Evolutionary conservation across 2,113 vertebrate genomes (phyloP).

Genomic region (Protobothrops flavoviridis): DNA sequence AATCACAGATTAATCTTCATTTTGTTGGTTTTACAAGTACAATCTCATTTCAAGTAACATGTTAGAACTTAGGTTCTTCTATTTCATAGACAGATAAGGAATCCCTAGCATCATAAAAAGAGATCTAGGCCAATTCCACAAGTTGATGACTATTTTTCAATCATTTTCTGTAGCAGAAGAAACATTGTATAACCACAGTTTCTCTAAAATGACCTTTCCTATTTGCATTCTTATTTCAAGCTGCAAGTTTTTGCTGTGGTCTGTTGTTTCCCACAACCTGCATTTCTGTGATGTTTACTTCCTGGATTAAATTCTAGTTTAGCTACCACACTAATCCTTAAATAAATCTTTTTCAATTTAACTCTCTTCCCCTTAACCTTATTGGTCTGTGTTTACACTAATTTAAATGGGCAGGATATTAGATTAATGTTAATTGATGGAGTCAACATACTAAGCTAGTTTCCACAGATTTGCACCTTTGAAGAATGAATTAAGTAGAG

Average conservation of each 20-base stretch:
- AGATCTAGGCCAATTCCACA: not conserved
- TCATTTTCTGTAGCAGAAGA: conserved; percentile 51
- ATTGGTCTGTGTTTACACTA: conserved; percentile 66
- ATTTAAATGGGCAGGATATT: conserved; percentile 73
- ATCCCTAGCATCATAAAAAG: not conserved
- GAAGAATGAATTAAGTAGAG: conserved; percentile 58
- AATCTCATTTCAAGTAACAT: conserved; percentile 18
- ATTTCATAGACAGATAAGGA: not conserved
- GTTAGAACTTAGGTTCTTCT: not conserved
- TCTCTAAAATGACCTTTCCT: conserved; percentile 48
- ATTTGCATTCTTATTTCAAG: conserved; percentile 61
- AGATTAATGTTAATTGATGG: conserved; percentile 71
- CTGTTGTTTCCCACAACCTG: conserved; percentile 66
- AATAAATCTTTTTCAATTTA: conserved; percentile 71
- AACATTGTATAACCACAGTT: conserved; percentile 57
- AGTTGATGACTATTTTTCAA: conserved; percentile 23
- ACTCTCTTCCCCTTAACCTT: conserved; percentile 58
- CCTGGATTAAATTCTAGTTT: conserved; percentile 70
- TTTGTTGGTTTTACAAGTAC: not conserved
- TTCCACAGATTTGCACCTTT: conserved; percentile 62
- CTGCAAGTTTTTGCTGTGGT: conserved; percentile 56
- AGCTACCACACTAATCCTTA: conserved; percentile 70
- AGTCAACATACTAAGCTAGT: conserved; percentile 69
- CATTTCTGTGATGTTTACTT: conserved; percentile 70
- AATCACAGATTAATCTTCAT: not conserved